These are phyloP conservation scores for Drepana falcataria DNA, from an alignment of 2,888 invertebrate genomes.

Conservation along the genomic window DNA sequence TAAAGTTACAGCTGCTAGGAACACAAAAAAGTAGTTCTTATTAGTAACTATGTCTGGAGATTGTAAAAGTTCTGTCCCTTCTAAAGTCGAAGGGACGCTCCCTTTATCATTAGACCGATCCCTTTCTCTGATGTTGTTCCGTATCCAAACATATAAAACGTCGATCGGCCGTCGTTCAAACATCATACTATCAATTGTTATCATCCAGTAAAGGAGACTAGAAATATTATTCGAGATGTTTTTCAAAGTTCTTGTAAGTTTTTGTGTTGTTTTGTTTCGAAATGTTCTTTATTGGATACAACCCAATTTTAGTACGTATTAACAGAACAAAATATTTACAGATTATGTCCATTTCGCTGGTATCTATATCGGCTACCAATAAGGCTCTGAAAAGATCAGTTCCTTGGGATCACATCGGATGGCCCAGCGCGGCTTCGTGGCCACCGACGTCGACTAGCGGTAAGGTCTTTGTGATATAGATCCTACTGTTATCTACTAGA, in stretches of 20 bases:
- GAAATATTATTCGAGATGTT: slow-evolving; percentile 37
- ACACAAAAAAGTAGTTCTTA: no score
- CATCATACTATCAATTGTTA: slow-evolving; percentile 37
- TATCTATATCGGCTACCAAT: slow-evolving; percentile 22
- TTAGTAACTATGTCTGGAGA: background rate
- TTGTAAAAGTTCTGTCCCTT: background rate
- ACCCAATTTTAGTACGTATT: background rate
- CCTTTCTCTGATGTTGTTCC: slow-evolving; percentile 65
- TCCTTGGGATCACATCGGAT: slow-evolving; percentile 29
- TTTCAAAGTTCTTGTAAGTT: slow-evolving; percentile 50
- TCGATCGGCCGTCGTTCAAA: slow-evolving; percentile 17
- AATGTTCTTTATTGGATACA: background rate
- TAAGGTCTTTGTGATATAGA: slow-evolving; percentile 17
- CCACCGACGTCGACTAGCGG: slow-evolving; percentile 25
- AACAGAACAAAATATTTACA: slow-evolving; percentile 7
- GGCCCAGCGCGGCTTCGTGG: slow-evolving; percentile 31
- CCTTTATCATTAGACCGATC: slow-evolving; percentile 15
- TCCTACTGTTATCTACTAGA: no score
- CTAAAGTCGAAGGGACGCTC: background rate
- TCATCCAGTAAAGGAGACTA: slow-evolving; percentile 14
- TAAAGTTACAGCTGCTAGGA: no score
- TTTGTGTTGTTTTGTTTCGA: background rate
- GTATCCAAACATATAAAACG: slow-evolving; percentile 61
- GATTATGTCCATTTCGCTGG: slow-evolving; percentile 26
- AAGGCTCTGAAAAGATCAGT: slow-evolving; percentile 54